phyloP scores from a whole-genome alignment of 2,113 vertebrate genomes.

The Chloebia gouldiae region DNA sequence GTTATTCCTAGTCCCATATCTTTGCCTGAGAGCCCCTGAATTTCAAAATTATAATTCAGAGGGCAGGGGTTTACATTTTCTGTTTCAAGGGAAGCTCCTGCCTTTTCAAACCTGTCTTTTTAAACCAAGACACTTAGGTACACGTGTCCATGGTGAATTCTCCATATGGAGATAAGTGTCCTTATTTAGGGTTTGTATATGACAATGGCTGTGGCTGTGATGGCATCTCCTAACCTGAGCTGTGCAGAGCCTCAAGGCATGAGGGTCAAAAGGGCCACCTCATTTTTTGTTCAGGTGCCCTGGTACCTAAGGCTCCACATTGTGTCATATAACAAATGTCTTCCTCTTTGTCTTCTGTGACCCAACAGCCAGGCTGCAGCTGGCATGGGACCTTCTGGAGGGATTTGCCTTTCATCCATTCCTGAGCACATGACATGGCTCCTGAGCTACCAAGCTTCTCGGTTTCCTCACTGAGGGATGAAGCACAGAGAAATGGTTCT shows the following conservation, averaged over 20 bases:
- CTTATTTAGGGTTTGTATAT: neutral
- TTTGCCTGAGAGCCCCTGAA: neutral
- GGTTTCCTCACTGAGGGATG: neutral
- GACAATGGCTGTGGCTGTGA: neutral
- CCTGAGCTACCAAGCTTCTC: rapidly evolving
- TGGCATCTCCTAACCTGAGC: neutral
- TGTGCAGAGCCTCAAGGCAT: neutral
- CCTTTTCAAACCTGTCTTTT: neutral
- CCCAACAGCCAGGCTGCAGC: neutral
- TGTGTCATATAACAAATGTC: neutral
- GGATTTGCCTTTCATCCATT: neutral
- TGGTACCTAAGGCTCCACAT: neutral
- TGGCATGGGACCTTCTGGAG: neutral
- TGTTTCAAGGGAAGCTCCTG: neutral
- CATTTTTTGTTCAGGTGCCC: neutral
- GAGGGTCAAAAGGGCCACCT: neutral
- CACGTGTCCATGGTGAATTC: rapidly evolving
- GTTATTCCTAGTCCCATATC: neutral
- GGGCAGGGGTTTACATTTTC: neutral
- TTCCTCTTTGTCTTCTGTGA: neutral
- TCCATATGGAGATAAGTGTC: neutral
- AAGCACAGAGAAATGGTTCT: neutral
- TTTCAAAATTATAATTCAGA: neutral
- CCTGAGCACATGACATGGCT: neutral
- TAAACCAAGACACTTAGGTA: neutral